phyloP scores from a whole-genome alignment of 2,888 invertebrate species.

The Galerucella nymphaeae region DNA sequence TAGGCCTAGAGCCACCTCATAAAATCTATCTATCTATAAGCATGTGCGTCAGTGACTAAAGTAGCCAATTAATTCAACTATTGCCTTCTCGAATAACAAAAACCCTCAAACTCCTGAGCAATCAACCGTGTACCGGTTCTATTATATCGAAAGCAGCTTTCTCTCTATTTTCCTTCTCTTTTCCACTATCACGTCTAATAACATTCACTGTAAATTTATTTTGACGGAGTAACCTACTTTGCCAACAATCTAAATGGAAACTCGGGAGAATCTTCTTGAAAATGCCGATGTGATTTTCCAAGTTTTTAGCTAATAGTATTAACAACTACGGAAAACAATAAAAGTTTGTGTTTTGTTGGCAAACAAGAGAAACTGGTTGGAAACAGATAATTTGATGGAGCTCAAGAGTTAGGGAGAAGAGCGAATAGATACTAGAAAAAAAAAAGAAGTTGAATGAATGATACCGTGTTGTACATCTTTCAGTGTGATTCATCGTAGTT shows the following conservation, averaged over 20 bases:
- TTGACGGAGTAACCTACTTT: slow-evolving; percentile 34
- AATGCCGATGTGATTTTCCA: slow-evolving; percentile 23
- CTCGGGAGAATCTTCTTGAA: slow-evolving; percentile 11
- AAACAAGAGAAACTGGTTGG: slow-evolving; percentile 31
- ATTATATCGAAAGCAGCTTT: slow-evolving; percentile 16
- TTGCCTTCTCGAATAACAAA: background rate
- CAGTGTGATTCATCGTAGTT: too few relatives aligned
- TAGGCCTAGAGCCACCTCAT: too few relatives aligned
- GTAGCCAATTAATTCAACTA: too few relatives aligned
- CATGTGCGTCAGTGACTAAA: too few relatives aligned
- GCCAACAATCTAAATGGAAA: slow-evolving; percentile 31
- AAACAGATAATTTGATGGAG: slow-evolving; percentile 28
- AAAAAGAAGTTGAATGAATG: background rate
- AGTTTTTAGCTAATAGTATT: slow-evolving; percentile 33
- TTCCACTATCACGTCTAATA: slow-evolving; percentile 31
- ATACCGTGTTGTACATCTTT: background rate
- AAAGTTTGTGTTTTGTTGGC: slow-evolving; percentile 30
- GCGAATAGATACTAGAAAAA: background rate
- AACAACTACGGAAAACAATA: slow-evolving; percentile 20
- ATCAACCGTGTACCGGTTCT: slow-evolving; percentile 15
- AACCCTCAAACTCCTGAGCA: slow-evolving; percentile 14
- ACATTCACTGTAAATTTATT: slow-evolving; percentile 29
- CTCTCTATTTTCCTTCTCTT: too few relatives aligned
- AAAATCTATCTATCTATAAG: too few relatives aligned
- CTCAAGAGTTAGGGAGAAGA: slow-evolving; percentile 15